Evolutionary conservation across 2,888 invertebrate species (phyloP).

Genomic region (Leptura quadrifasciata): DNA sequence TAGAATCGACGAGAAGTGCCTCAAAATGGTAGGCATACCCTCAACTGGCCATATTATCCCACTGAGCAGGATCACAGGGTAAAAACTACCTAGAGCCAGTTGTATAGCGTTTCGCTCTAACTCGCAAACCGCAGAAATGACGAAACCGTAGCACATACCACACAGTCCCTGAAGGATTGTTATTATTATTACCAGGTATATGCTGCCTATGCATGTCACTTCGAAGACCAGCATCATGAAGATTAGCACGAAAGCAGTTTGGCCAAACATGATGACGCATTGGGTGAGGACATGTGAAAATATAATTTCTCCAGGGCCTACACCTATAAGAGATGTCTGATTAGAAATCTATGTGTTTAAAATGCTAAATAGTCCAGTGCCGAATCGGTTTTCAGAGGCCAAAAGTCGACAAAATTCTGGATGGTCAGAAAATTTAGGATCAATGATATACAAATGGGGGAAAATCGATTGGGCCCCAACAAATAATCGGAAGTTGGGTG

Average conservation of each 20-base stretch:
- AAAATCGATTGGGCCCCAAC: too few species aligned
- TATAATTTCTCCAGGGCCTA: conserved; percentile 92
- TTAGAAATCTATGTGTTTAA: neutral
- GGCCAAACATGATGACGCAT: conserved; percentile 96
- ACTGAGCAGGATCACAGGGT: conserved; percentile 92
- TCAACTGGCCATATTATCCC: conserved; percentile 97
- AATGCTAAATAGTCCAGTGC: too few species aligned
- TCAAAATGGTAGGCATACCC: conserved; percentile 89
- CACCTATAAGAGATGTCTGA: conserved; percentile 77
- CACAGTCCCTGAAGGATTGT: conserved; percentile 94
- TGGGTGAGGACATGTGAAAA: conserved; percentile 96
- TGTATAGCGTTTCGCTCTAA: conserved; percentile 95
- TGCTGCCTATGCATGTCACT: conserved; percentile 92
- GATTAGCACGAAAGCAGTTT: conserved; percentile 91
- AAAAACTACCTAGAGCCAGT: conserved; percentile 94
- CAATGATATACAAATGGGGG: too few species aligned
- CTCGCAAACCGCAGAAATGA: conserved; percentile 94
- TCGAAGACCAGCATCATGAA: conserved; percentile 95
- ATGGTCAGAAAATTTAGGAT: too few species aligned
- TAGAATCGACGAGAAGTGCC: conserved; percentile 87
- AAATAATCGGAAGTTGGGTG: too few species aligned
- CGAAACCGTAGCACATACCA: conserved; percentile 97
- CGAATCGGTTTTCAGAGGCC: too few species aligned
- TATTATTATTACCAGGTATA: conserved; percentile 88
- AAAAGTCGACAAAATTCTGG: too few species aligned